Base-by-base conservation (phyloP, 2,113 vertebrate species). In the Anarhynchus alexandrinus region DNA sequence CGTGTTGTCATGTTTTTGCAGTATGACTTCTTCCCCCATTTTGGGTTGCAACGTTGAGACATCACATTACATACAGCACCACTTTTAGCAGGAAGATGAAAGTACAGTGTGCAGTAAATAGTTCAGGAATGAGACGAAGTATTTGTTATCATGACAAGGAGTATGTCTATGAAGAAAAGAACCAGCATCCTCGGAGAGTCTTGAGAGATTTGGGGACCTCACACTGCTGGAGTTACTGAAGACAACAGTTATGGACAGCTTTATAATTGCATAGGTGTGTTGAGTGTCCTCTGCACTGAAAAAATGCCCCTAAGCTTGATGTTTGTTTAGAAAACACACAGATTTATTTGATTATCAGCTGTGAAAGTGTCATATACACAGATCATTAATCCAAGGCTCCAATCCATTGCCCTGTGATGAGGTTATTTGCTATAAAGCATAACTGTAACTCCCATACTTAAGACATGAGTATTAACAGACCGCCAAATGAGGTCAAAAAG, bases 31-130 rank as follows among this genome's bases (percentile, higher is more conserved):
- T 22, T 66, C 25, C 0, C 11, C 29, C 0, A 0, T 61, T 77
- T 81, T 49, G 42, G 11, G 23, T 43, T 76, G 58, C 27, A n/a
- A 2, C 0, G 0, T 32, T 73, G 49, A 70, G 64, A 43, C 6
- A 11, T 43, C 20, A 13, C 18, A 4, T 27, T 49, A 34, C 32
- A 43, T 13, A 38, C 16, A 27, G 2, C 21, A 64, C 47, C 16
- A 10, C 8, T 62, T 23, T n/a, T 12, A 64, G 15, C 2, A 3
- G n/a, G 29, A 19, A 83, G 49, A 22, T 25, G 12, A 4, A 73
- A 78, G 40, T 69, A 40, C 17, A 52, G 9, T 1, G 1, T 17
- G 40, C 18, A 42, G 26, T 32, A 59, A 78, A 27, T 9, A 65
- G 81, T 3, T 67, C 43, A 72, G 47, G 67, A 69, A 18, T n/a